phyloP scores from a whole-genome alignment of 2,888 invertebrate species.

The Phymatocera aterrima region DNA sequence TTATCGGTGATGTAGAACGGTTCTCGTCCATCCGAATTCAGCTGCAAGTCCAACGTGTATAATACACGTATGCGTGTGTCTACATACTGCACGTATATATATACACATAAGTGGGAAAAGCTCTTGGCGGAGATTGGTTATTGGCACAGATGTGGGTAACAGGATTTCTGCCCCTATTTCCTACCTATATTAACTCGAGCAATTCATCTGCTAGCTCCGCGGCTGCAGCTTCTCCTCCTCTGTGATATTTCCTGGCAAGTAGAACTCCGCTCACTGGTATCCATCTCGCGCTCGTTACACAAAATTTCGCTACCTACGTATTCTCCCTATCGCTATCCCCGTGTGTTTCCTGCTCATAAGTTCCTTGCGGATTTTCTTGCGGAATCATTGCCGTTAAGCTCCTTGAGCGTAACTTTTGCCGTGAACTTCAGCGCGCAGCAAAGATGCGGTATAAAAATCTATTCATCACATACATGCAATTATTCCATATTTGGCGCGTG shows the following conservation, averaged over 20 bases:
- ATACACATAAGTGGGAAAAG: background rate
- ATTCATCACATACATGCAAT: too few species aligned
- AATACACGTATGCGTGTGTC: too few species aligned
- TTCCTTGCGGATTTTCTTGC: too few species aligned
- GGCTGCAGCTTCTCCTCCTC: background rate
- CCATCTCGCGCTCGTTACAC: constrained; percentile 7
- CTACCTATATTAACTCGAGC: constrained; percentile 26
- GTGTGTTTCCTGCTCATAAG: background rate
- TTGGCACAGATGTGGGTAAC: constrained; percentile 24
- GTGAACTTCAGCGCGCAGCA: too few species aligned
- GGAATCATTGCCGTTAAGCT: too few species aligned
- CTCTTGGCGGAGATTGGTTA: constrained; percentile 21
- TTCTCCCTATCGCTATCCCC: background rate
- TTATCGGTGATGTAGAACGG: too few species aligned
- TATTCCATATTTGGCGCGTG: too few species aligned
- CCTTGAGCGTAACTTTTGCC: too few species aligned
- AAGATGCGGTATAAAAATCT: too few species aligned
- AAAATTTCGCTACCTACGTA: constrained; percentile 12
- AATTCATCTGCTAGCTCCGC: constrained; percentile 7
- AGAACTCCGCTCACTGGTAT: constrained; percentile 5
- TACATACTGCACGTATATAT: background rate
- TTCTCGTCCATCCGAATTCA: too few species aligned
- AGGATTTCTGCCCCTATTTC: constrained; percentile 40
- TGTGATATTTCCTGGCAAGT: background rate
- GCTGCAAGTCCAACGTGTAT: too few species aligned